Evolutionary conservation across 2,888 invertebrate species (phyloP), one percentile per base, ranked within the genome.

Genomic region (Allacma fusca): DNA sequence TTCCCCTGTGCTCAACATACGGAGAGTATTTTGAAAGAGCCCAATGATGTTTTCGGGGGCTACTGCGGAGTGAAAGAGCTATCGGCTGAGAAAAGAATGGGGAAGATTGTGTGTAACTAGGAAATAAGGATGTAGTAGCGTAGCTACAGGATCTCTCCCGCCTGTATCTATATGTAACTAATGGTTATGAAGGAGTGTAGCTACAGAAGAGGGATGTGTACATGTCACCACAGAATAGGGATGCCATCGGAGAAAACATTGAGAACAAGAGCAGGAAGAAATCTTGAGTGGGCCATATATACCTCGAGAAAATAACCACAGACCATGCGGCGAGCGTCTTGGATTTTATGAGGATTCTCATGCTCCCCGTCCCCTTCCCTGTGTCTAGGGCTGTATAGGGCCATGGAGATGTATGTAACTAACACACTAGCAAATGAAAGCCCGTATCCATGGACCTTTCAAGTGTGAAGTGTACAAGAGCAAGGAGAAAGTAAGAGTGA

Each of bases 261-360:
- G 21, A 69, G 40, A 69, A 34, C 7, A 50, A n/a, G 19, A 19
- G 19, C 7, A 23, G 16, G 50, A 50, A 50, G 19, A 50, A 50
- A 26, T 62, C 62, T 62, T 62, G 62, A 62, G 62, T 62, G 62
- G 62, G 62, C 26, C 62, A 50, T 50, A 62, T 26, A 62, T 26
- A 26, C 62, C 62, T 26, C 62, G 26, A 62, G 62, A 62, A 74
- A 74, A 74, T 74, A 74, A 74, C 73, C 73, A 74, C 73, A 74
- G 73, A 74, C 73, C 73, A 74, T 74, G 73, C 34, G 73, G 73
- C 64, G 65, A 64, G 73, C 64, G 34, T 64, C 43, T 62, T 74
- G 73, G 73, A 74, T 74, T 74, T 74, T 74, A 74, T 74, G 73
- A 74, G 73, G 44, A 74, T 65, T 44, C 65, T 64, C 73, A n/a